Evolutionary conservation across 1,140 invertebrate species (phyloP).

Genomic region (Drosophila navojoa): DNA sequence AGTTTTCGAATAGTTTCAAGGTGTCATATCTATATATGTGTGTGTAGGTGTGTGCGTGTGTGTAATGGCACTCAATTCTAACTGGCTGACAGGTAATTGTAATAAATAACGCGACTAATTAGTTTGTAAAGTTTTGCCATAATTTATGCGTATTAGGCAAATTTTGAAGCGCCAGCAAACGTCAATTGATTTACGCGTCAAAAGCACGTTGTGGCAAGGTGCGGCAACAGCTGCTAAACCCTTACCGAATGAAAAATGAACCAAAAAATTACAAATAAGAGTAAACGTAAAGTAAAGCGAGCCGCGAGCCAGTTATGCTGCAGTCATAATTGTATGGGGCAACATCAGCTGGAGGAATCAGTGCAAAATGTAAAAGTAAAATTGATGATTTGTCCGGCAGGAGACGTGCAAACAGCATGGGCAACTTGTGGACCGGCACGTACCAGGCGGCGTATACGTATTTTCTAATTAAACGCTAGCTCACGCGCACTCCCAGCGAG

Average conservation of each 20-base stretch:
- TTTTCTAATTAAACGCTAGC: slow-evolving; percentile 76
- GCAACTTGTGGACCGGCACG: slow-evolving; percentile 43
- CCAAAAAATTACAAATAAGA: slow-evolving; percentile 10
- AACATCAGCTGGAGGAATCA: slow-evolving; percentile 23
- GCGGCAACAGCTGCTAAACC: slow-evolving; percentile 6
- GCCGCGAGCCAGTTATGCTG: not conserved
- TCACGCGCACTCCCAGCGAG: slow-evolving; percentile 9
- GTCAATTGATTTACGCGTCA: slow-evolving; percentile 28
- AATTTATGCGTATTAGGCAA: slow-evolving; percentile 72
- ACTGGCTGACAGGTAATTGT: slow-evolving; percentile 72
- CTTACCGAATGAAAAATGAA: slow-evolving; percentile 15
- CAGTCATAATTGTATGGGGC: slow-evolving; percentile 36
- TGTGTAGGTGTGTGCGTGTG: not conserved
- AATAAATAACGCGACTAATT: slow-evolving; percentile 78
- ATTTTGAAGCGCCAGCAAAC: slow-evolving; percentile 29
- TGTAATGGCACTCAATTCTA: slow-evolving; percentile 54
- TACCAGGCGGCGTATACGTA: slow-evolving; percentile 70
- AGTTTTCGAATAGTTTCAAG: slow-evolving; percentile 52
- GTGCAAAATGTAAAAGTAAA: slow-evolving; percentile 44
- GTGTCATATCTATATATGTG: slow-evolving; percentile 32
- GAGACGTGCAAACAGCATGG: slow-evolving; percentile 40
- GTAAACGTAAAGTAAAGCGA: not conserved
- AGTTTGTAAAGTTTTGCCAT: slow-evolving; percentile 58
- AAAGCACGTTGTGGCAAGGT: slow-evolving; percentile 29
- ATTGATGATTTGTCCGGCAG: slow-evolving; percentile 75